Base-by-base conservation (phyloP, 2,797 vertebrate genomes). In the Petrocephalus sullivani region DNA sequence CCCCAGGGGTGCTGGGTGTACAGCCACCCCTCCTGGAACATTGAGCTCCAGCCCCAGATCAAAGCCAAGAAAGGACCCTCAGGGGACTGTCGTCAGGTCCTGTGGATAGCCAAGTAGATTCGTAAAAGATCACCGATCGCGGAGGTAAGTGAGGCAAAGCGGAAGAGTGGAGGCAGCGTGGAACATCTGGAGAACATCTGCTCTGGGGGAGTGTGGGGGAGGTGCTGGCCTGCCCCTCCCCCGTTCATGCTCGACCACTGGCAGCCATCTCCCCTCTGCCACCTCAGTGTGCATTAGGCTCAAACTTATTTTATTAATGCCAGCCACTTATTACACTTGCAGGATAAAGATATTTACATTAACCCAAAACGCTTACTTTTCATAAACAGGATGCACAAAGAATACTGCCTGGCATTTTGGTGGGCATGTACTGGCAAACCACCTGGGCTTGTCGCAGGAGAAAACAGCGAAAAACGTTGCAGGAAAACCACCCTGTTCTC, bases 151-250 rank as follows among this genome's bases (percentile, higher is more conserved):
- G 41, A 87, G 86, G 58, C 58, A 51, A 51, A 64, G 86, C 54
- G 41, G 84, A 60, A 60, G 41, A 64, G 56, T 37, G 37, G 49
- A 60, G 85, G 85, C 56, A 61, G 21, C 14, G 10, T 56, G 53
- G 49, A 85, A 61, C 88, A 88, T 88, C 88, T 88, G 88, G 88
- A 85, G 28, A 88, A 88, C 87, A 88, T 88, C 87, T 88, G 87
- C 54, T 60, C 46, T 41, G 67, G 33, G 12, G 67, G 28, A 12
- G 61, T 3, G 56, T 46, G 16, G 51, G 56, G 33, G 23, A 58
- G 56, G 60, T 16, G 8, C 23, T 60, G 84, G 28, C 85, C 85
- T 61, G 10, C 5, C 23, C 23, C 46, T 54, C 75, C 75, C 41
- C 75, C 75, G 33, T 41, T 60, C 85, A 33, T 58, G 56, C 23